Conservation (phyloP, 1,140 invertebrate species). For the Matsumurasca onukii region DNA sequence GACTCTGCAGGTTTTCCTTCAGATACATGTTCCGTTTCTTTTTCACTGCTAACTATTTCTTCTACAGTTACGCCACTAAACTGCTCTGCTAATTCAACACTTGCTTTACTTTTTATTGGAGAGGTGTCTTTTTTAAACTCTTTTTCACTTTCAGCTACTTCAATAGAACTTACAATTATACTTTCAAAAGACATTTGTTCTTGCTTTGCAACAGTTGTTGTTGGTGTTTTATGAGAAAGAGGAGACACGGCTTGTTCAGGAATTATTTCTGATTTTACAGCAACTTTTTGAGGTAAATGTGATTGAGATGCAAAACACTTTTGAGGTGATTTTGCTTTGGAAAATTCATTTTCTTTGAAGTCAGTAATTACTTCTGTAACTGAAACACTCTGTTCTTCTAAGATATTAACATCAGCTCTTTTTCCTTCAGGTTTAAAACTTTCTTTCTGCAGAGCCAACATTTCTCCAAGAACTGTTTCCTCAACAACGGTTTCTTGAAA, state of each 20-base stretch:
- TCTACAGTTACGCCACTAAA: slow-evolving; percentile 50
- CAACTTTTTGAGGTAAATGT: slow-evolving; percentile 52
- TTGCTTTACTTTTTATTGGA: slow-evolving; percentile 54
- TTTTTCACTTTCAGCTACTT: slow-evolving; percentile 58
- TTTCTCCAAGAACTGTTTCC: slow-evolving; percentile 55
- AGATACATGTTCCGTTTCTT: slow-evolving; percentile 51
- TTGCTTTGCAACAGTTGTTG: slow-evolving; percentile 50
- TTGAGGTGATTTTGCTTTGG: slow-evolving; percentile 41
- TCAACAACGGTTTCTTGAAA: slow-evolving; percentile 55
- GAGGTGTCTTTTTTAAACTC: slow-evolving; percentile 48
- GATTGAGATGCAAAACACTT: slow-evolving; percentile 50
- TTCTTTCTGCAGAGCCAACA: slow-evolving; percentile 44
- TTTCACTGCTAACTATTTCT: slow-evolving; percentile 56
- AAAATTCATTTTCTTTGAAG: slow-evolving; percentile 51
- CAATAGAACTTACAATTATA: slow-evolving; percentile 53
- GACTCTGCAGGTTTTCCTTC: slow-evolving; percentile 47
- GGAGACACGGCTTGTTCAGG: slow-evolving; percentile 52
- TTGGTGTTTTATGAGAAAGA: slow-evolving; percentile 47
- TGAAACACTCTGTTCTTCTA: slow-evolving; percentile 54
- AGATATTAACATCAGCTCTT: slow-evolving; percentile 51
- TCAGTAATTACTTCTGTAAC: slow-evolving; percentile 54
- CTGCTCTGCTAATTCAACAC: slow-evolving; percentile 52
- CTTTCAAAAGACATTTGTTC: slow-evolving; percentile 53
- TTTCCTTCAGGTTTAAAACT: slow-evolving; percentile 49
- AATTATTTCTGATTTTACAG: slow-evolving; percentile 53